These are phyloP conservation scores for Acanthochromis polyacanthus DNA, from an alignment of 2,113 vertebrate genomes.

Conservation along the genomic window DNA sequence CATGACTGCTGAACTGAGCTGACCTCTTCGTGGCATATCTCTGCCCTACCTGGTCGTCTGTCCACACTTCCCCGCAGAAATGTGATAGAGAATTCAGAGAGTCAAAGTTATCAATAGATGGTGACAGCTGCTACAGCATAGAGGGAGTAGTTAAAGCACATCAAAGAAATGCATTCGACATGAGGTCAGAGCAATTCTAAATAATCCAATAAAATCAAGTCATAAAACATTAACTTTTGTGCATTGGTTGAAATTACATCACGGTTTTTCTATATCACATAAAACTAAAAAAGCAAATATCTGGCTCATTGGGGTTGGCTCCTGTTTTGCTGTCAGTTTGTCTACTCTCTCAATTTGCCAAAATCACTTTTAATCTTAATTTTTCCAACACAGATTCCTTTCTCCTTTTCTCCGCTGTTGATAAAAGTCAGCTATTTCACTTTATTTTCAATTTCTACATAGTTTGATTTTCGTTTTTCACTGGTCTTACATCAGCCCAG, in stretches of 20 bases:
- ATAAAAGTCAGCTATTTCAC: background rate
- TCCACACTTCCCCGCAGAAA: conserved; percentile 41
- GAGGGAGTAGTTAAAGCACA: background rate
- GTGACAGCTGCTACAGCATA: conserved; percentile 11
- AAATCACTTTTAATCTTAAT: background rate
- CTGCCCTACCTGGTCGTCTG: conserved; percentile 41
- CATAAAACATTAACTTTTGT: background rate
- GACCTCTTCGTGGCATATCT: conserved; percentile 40
- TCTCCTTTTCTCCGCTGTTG: background rate
- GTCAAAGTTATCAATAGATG: conserved; percentile 5
- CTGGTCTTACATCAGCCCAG: conserved; percentile 14
- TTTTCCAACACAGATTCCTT: background rate
- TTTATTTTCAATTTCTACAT: background rate
- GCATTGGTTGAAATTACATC: background rate
- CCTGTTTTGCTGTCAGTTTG: background rate
- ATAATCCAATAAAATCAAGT: conserved; percentile 6
- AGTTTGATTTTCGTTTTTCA: background rate
- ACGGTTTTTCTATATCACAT: background rate
- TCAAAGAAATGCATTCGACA: background rate
- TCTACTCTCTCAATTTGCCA: too few relatives aligned
- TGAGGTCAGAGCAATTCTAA: background rate
- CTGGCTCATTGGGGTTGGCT: too few relatives aligned
- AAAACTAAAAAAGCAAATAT: too few relatives aligned
- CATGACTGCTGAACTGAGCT: conserved; percentile 31
- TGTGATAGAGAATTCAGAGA: conserved; percentile 15